Base-by-base conservation (phyloP, 2,113 vertebrate genomes). In the Fregetta grallaria region DNA sequence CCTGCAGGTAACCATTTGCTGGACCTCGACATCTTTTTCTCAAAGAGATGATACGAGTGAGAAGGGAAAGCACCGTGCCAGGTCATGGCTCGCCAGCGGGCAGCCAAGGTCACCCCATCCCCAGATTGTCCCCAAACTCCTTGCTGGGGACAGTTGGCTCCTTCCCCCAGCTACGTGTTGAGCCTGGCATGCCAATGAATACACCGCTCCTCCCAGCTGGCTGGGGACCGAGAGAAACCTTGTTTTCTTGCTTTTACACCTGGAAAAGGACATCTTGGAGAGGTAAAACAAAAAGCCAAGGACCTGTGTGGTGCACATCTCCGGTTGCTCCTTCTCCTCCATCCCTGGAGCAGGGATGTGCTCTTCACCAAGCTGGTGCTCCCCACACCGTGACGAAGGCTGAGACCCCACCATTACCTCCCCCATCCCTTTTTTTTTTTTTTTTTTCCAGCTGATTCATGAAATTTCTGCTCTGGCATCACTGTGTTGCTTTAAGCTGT, bases 381-480 rank as follows among this genome's bases (percentile, higher is more conserved):
- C 66, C 65, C 42, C 29, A 8, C 0, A 4, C 30, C 2, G 0
- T 1, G 22, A 5, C 0, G 2, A 15, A 26, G 38, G 38, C 26
- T n/a, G 13, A 50, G 72, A 94, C 45, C 89, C 89, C 76, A 1
- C 22, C 6, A 0, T 1, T 7, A 13, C 67, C 58, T 71, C 21
- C 66, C 42, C 58, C 23, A 23, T 5, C 47, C 44, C 9, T 8
- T 40, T 49, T 45, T 13, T 52, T 38, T 7, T 3, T 50, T 45
- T 52, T 92, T 89, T 94, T 90, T 90, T 97, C 82, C 4, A 97
- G 96, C 96, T 96, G 96, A 97, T 96, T 97, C 96, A 97, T 96
- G 91, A 73, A 89, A 95, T 95, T 73, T 32, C 77, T 30, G 38
- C 79, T 90, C 82, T 16, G 86, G 96, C 95, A 79, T 59, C 77